These are phyloP conservation scores for Phalacrocorax carbo DNA, from an alignment of 2,113 vertebrate species.

Conservation along the genomic window DNA sequence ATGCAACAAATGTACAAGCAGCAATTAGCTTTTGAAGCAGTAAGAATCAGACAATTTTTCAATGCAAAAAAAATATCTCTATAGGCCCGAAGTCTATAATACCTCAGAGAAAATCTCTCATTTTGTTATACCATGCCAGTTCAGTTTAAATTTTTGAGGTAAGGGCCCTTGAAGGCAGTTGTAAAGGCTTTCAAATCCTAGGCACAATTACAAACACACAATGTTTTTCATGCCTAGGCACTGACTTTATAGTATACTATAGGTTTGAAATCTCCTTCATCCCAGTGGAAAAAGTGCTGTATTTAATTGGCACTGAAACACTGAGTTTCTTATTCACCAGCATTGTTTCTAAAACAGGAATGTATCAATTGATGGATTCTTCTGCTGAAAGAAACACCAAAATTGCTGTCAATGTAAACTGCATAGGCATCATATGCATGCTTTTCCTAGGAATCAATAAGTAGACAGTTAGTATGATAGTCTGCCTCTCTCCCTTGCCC, in stretches of 20 bases:
- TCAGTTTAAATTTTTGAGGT: not conserved
- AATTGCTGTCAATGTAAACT: not conserved
- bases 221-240: not conserved
- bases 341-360: not conserved
- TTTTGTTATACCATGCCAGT: not conserved
- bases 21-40: not conserved
- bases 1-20: not conserved
- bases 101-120: not conserved
- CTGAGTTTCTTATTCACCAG: not conserved
- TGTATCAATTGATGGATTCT: not conserved
- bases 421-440: not conserved
- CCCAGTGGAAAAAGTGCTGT: not conserved
- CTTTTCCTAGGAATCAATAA: not conserved
- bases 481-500: not conserved
- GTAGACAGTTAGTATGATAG: not conserved
- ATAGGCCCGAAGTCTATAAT: not conserved
- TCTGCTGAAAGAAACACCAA: not conserved
- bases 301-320: not conserved
- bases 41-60: not conserved
- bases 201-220: not conserved
- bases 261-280: not conserved
- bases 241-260: not conserved
- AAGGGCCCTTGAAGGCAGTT: not conserved
- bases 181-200: not conserved
- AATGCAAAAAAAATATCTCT: not conserved